Evolutionary conservation across 2,888 invertebrate genomes (phyloP), one percentile per base, ranked within the genome.

Genomic region (Drosophila macrospina): DNA sequence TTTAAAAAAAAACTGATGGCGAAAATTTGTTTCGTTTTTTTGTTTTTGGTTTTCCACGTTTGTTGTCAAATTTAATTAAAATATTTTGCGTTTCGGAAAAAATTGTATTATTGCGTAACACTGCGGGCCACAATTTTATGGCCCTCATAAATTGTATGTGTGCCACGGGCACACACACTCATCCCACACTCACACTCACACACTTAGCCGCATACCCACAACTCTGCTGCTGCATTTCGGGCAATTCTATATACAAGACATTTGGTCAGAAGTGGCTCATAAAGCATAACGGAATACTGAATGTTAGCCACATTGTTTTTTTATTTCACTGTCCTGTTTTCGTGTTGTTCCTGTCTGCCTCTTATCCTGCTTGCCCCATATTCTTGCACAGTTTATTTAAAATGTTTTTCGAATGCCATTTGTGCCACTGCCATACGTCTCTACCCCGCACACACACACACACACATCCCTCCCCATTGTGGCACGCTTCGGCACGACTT

Each of bases 41-140:
- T 59, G 64, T 42, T 41, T 13, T 8, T 4, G 20, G 7, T 42
- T 52, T 65, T 20, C n/a, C 50, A 39, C 28, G 52, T 32, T 69
- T 52, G 41, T 32, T 67, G 56, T 41, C 30, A 52, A 74, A 69
- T 85, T 81, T 82, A 82, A 86, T 82, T 86, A 86, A 82, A 86
- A 86, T 83, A 83, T 82, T 69, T 72, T 50, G 16, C 16, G 8
- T 45, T 59, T 57, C 15, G n/a, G n/a, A 24, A 62, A 55, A 32
- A 47, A 13, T 36, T 44, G 42, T 45, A 39, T 39, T 54, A 72
- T 83, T 80, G 78, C 78, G 81, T 83, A 37, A 52, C 44, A 65
- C 52, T 69, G 85, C 75, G 66, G 50, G 42, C 69, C 50, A 62
- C 62, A 64, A 59, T 66, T 73, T 85, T 68, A 82, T 82, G 72